These are phyloP conservation scores for Drymodes brunneopygia DNA, from an alignment of 2,113 vertebrate genomes.

Conservation along the genomic window DNA sequence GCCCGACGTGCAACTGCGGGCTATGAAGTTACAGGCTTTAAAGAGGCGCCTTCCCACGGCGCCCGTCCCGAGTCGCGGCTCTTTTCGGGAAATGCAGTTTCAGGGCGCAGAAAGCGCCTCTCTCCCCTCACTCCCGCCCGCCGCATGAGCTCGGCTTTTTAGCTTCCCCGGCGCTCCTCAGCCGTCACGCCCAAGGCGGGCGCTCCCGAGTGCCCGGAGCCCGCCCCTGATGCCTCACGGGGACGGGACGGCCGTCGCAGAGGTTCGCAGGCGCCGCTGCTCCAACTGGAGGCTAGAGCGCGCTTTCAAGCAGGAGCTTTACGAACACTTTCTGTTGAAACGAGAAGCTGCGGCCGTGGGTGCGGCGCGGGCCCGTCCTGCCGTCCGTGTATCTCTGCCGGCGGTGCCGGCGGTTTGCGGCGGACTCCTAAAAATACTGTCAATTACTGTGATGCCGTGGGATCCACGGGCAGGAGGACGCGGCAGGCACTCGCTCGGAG, in stretches of 20 bases:
- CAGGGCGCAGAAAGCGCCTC: neutral
- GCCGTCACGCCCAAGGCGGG: neutral
- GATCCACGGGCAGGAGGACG: neutral
- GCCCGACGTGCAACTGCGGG: neutral
- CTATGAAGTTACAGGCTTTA: neutral
- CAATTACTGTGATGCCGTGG: neutral
- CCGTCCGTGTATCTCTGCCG: neutral
- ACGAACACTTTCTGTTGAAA: neutral
- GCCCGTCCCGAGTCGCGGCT: neutral
- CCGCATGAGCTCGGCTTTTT: neutral
- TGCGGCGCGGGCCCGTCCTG: neutral
- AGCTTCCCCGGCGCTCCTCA: neutral
- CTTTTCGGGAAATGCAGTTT: neutral
- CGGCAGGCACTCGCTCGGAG: neutral
- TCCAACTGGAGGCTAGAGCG: neutral
- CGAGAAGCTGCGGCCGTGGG: neutral
- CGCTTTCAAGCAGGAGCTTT: neutral
- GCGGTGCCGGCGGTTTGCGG: neutral
- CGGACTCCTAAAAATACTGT: accelerated
- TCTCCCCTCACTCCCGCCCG: neutral
- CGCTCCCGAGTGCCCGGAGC: neutral
- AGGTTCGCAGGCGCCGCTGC: neutral
- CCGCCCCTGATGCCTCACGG: neutral
- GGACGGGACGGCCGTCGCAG: neutral
- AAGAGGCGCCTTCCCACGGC: neutral